Percentiles rank a stretch among this genome's conserved stretches.
Conservation (phyloP, 2,113 vertebrate species). For the Ammodramus savannarum region DNA sequence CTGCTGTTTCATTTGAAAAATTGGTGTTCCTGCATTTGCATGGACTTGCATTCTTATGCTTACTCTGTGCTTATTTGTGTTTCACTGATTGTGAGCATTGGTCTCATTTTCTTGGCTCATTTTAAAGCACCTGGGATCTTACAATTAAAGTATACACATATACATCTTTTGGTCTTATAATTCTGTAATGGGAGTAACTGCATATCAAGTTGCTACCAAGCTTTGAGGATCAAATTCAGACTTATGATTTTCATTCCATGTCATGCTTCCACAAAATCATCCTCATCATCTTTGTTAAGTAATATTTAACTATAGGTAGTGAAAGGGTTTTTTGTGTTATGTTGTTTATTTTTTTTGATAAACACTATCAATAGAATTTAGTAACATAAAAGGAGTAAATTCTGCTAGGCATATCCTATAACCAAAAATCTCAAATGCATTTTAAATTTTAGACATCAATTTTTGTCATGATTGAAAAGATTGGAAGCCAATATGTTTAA, state of each 20-base stretch:
- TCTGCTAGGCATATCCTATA: background rate
- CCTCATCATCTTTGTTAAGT: background rate
- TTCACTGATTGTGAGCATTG: background rate
- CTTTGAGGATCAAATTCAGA: background rate
- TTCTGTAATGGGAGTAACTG: background rate
- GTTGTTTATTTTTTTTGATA: background rate
- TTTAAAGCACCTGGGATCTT: background rate
- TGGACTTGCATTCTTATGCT: background rate
- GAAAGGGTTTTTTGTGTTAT: background rate
- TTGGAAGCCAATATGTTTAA: constrained; percentile 26
- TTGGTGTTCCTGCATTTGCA: background rate
- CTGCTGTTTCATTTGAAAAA: constrained; percentile 4
- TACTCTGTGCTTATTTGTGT: background rate
- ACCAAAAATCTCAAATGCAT: background rate
- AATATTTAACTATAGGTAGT: background rate
- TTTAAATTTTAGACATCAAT: constrained; percentile 17
- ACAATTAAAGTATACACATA: background rate
- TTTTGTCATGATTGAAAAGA: constrained; percentile 26
- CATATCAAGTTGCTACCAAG: background rate
- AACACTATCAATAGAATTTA: background rate
- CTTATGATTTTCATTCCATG: background rate
- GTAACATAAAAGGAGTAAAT: background rate
- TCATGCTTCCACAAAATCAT: background rate
- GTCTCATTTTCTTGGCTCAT: background rate
- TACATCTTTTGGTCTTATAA: background rate